Base-by-base conservation (phyloP, 1,140 invertebrate genomes). In the Trichonephila clavipes region DNA sequence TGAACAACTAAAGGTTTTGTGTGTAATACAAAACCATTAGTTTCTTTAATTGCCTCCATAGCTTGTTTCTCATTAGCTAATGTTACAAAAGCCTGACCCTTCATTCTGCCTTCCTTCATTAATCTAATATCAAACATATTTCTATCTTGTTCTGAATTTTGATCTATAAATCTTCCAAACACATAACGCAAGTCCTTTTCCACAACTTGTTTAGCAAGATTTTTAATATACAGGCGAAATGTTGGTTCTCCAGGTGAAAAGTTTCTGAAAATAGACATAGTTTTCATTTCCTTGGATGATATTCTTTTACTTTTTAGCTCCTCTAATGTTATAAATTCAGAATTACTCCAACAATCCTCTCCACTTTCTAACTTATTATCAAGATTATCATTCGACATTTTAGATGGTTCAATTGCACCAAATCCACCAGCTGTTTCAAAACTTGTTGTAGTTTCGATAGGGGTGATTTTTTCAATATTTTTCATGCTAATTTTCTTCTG, bases 31-130 rank as follows among this genome's bases (percentile, higher is more conserved):
- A 97, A 98, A n/a, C 98, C 98, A 96, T 99, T 98, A 12, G 98
- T 98, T 96, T 98, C 98, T 95, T 97, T 96, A 0, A 99, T 95
- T 58, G 98, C 98, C 95, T 96, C 96, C 95, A 97, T 96, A 3
- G 98, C 98, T 95, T 97, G 96, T 88, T 96, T 96, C n/a, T 97
- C 96, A 95, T 96, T 97, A 93, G 97, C 97, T 85, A 99, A 96
- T 12, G 98, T 98, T 0, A 99, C 96, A 97, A 99, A 99, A 10
- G 98, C 98, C 96, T 99, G 98, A 0, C 98, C 98, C 96, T 99
- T 99, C 98, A 99, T 99, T 95, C 98, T 97, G 0, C 98, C 98
- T 95, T 98, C 98, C 95, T 98, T 98, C 98, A 99, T 98, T 3
- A 99, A 96, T 95, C 97, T 97, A n/a, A 99, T 97, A 96, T 98